Conservation (phyloP, 1,140 invertebrate species). For the Xylocopa sonorina region DNA sequence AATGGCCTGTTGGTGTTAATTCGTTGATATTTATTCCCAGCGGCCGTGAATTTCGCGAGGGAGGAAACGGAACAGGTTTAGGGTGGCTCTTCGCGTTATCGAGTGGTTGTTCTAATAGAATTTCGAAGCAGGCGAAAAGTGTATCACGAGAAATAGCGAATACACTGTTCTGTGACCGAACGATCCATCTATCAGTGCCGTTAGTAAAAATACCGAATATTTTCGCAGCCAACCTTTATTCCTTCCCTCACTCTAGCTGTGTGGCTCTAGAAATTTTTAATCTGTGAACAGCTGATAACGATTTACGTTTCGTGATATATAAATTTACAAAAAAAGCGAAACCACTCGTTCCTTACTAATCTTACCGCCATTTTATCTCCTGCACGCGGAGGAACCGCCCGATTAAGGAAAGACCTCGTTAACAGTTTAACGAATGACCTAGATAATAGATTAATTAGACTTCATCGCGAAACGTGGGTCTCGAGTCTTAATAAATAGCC, state of each 20-base stretch:
- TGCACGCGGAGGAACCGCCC: too few relatives aligned
- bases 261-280: neutral
- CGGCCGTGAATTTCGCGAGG: neutral
- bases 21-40: neutral
- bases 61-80: neutral
- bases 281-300: too few relatives aligned
- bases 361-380: too few relatives aligned
- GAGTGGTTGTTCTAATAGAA: conserved; percentile 10
- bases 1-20: neutral
- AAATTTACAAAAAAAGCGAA: too few relatives aligned
- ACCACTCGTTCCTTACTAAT: too few relatives aligned
- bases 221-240: neutral
- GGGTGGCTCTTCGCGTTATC: neutral
- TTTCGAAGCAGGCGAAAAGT: neutral
- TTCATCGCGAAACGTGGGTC: neutral
- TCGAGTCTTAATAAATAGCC: neutral
- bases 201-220: conserved; percentile 25
- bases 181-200: neutral
- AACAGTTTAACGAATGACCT: too few relatives aligned
- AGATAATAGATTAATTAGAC: neutral
- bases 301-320: too few relatives aligned
- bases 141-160: conserved; percentile 17
- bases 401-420: too few relatives aligned
- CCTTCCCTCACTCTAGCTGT: neutral
- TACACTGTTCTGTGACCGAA: conserved; percentile 8